Percentiles rank a stretch among this genome's conserved stretches.
These are phyloP conservation scores for Poeciliopsis prolifica DNA, from an alignment of 2,113 vertebrate genomes.

Conservation along the genomic window DNA sequence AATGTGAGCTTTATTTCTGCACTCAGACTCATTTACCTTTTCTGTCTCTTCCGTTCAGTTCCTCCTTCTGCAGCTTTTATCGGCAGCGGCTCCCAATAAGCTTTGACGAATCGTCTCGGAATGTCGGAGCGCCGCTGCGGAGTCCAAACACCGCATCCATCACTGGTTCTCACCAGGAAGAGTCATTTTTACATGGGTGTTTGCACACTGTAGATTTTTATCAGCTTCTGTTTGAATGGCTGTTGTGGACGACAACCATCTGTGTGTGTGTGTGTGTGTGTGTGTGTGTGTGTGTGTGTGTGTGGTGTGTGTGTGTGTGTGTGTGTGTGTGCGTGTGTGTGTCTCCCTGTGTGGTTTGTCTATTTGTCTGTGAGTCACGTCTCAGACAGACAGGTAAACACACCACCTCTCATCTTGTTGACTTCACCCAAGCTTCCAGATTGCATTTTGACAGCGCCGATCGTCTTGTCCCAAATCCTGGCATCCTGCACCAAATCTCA, in stretches of 20 bases:
- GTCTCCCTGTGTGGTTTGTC: neutral
- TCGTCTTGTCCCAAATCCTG: conserved; percentile 45
- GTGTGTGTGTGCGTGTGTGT: conserved; percentile 6
- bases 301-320: neutral
- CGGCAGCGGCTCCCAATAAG: conserved; percentile 32
- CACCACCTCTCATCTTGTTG: conserved; percentile 61
- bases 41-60: conserved; percentile 39
- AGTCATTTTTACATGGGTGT: conserved; percentile 23
- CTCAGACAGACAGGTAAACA: conserved; percentile 59
- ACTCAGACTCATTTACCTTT: conserved; percentile 67
- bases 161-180: conserved; percentile 17
- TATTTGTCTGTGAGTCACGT: conserved; percentile 6
- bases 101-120: conserved; percentile 48
- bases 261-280: neutral
- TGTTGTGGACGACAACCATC: conserved; percentile 44
- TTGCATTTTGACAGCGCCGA: conserved; percentile 67
- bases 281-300: neutral
- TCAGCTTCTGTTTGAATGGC: conserved; percentile 39
- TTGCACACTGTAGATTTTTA: conserved; percentile 27
- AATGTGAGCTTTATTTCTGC: conserved; percentile 54
- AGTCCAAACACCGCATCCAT: conserved; percentile 32
- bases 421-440: conserved; percentile 67
- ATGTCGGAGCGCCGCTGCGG: conserved; percentile 42
- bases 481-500: conserved; percentile 54
- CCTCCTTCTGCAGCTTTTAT: conserved; percentile 63